Conservation (phyloP, 2,888 invertebrate genomes). For the Brachypterus glaber region DNA sequence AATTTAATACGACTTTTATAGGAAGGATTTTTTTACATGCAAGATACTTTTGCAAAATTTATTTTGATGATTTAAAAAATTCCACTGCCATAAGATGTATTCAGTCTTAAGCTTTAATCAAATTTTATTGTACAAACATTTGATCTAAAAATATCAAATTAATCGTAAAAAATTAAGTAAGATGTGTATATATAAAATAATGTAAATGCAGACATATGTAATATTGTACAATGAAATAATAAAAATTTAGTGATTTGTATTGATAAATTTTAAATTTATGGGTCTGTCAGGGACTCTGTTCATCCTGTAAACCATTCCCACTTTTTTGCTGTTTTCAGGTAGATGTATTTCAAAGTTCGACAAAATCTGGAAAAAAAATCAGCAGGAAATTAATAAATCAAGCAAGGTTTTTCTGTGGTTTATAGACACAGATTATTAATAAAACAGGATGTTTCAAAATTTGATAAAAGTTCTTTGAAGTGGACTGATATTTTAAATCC, state of each 20-base stretch:
- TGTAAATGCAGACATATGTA: slow-evolving; percentile 35
- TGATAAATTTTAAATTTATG: slow-evolving; percentile 32
- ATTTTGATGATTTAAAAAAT: too few relatives aligned
- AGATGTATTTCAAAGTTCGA: slow-evolving; percentile 29
- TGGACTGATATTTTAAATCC: too few relatives aligned
- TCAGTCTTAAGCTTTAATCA: slow-evolving; percentile 39
- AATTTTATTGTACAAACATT: slow-evolving; percentile 37
- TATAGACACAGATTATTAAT: too few relatives aligned
- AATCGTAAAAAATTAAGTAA: slow-evolving; percentile 25
- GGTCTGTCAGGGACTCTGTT: slow-evolving; percentile 38
- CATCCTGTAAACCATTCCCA: slow-evolving; percentile 40
- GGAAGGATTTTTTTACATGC: too few relatives aligned
- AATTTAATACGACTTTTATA: too few relatives aligned
- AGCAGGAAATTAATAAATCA: too few relatives aligned
- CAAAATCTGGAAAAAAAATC: slow-evolving; percentile 35
- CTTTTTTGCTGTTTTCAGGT: slow-evolving; percentile 19
- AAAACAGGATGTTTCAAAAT: too few relatives aligned
- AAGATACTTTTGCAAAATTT: too few relatives aligned
- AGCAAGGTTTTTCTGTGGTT: too few relatives aligned
- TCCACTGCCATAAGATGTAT: too few relatives aligned
- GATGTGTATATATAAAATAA: slow-evolving; percentile 33
- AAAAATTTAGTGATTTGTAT: slow-evolving; percentile 40
- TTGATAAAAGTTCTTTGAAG: too few relatives aligned
- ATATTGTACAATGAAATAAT: slow-evolving; percentile 39
- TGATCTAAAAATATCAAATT: slow-evolving; percentile 27